phyloP scores from a whole-genome alignment of 2,888 invertebrate species.

The Drosophila koepferae region DNA sequence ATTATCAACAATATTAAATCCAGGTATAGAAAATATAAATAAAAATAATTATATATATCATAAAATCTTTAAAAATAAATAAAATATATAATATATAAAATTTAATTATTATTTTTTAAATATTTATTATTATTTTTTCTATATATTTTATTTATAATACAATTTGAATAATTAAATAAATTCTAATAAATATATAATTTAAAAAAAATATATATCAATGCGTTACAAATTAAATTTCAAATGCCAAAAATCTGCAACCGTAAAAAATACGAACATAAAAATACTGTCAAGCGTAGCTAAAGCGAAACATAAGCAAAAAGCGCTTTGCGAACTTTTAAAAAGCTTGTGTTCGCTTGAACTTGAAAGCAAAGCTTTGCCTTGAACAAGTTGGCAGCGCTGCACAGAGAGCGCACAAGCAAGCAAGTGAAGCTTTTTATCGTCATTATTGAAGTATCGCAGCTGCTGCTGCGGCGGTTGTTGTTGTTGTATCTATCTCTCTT shows the following conservation, averaged over 20 bases:
- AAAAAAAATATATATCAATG: no score
- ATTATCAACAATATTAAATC: no score
- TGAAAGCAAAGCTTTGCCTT: conserved; percentile 42
- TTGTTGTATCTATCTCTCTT: conserved; percentile 37
- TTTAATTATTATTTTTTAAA: background rate
- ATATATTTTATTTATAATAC: background rate
- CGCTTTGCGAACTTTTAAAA: conserved; percentile 19
- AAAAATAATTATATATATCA: no score
- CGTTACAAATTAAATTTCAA: background rate
- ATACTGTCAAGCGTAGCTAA: background rate
- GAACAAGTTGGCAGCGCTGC: conserved; percentile 50
- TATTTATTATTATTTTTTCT: no score
- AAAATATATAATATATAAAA: no score
- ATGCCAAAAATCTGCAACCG: background rate
- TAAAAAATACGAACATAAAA: background rate
- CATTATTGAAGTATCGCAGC: conserved; percentile 32
- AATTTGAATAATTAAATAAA: background rate
- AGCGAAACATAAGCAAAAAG: conserved; percentile 16
- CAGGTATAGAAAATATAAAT: no score
- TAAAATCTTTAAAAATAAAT: background rate
- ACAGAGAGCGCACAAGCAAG: conserved; percentile 25
- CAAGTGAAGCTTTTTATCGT: conserved; percentile 36
- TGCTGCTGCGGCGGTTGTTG: conserved; percentile 13
- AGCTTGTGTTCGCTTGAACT: conserved; percentile 30
- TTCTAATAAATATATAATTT: background rate